These are phyloP conservation scores for Macquaria ambigua DNA, from an alignment of 2,113 vertebrate genomes.

Conservation along the genomic window DNA sequence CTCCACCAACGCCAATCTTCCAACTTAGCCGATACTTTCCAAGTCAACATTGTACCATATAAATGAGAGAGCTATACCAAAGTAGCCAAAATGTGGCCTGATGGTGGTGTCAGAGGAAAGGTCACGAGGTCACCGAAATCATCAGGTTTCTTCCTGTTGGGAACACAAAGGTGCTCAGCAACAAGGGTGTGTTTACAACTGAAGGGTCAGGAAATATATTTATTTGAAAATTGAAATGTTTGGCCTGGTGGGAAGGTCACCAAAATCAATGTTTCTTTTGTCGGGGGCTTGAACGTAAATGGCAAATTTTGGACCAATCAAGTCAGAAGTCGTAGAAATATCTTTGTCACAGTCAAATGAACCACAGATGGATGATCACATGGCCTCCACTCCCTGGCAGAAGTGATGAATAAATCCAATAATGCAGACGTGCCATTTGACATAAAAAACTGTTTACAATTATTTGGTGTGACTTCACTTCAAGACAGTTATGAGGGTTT, in stretches of 20 bases:
- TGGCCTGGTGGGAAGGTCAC: constrained; percentile 1
- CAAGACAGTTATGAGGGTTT: constrained; percentile 50
- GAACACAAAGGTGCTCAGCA: not conserved
- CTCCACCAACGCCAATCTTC: not conserved
- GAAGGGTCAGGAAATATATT: not conserved
- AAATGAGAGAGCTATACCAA: not conserved
- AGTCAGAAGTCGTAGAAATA: not conserved
- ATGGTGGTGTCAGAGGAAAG: constrained; percentile 12
- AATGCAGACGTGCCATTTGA: constrained; percentile 45
- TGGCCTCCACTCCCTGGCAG: not conserved
- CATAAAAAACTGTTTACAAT: constrained; percentile 28
- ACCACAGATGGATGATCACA: not conserved
- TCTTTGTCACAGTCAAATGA: not conserved
- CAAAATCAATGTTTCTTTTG: constrained; percentile 26
- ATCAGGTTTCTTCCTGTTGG: constrained; percentile 6
- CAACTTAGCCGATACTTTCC: not conserved
- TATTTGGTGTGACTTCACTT: constrained; percentile 40
- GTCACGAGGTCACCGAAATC: not conserved
- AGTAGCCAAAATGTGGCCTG: constrained; percentile 17
- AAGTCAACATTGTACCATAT: not conserved
- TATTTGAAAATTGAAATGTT: constrained; percentile 15
- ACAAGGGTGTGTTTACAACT: not conserved
- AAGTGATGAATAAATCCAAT: constrained; percentile 46
- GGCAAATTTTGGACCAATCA: constrained; percentile 18
- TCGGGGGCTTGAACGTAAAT: not conserved